These are phyloP conservation scores for Pseudoatta argentina DNA, from an alignment of 1,140 invertebrate genomes.

Conservation along the genomic window DNA sequence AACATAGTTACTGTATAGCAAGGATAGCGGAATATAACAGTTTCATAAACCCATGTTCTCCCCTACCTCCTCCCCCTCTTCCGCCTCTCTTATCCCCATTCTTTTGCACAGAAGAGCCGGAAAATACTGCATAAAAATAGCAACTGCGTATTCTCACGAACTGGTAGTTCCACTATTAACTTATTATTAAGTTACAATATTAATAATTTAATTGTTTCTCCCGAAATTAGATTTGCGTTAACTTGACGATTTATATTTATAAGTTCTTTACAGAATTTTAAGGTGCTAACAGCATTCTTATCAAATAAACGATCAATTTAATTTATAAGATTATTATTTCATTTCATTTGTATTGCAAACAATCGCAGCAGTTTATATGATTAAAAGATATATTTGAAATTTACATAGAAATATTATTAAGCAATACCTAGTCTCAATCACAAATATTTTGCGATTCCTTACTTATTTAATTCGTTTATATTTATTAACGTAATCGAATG, in stretches of 20 bases:
- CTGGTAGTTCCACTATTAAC: neutral
- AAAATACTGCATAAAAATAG: neutral
- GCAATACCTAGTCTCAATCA: too few species aligned
- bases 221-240: neutral
- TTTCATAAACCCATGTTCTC: neutral
- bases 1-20: conserved; percentile 31
- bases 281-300: too few species aligned
- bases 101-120: neutral
- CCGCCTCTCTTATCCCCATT: neutral
- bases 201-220: neutral
- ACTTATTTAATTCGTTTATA: neutral
- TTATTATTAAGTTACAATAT: neutral
- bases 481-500: neutral
- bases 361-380: too few species aligned
- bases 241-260: neutral
- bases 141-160: neutral
- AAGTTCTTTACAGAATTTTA: too few species aligned
- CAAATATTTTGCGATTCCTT: too few species aligned
- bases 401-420: too few species aligned
- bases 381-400: too few species aligned
- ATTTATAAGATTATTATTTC: too few species aligned
- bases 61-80: too few species aligned
- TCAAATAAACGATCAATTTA: too few species aligned
- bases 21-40: neutral
- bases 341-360: too few species aligned